Evolutionary conservation across 2,888 invertebrate species (phyloP), one percentile per base, ranked within the genome.

Genomic region (Drosophila kuntzei): DNA sequence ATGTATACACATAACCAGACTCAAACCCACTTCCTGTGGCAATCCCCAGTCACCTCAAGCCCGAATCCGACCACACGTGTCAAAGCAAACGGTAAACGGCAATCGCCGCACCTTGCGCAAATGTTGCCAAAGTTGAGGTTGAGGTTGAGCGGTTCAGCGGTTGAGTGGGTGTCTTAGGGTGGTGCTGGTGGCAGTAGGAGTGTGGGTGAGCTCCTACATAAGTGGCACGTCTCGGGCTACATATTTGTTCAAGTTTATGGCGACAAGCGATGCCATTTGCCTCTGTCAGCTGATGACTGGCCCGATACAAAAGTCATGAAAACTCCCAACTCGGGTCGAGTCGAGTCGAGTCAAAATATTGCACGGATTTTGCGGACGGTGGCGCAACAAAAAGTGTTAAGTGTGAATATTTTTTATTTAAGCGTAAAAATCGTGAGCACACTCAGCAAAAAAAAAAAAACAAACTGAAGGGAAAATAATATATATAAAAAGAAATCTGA

Each of bases 161-260:
- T 29, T 18, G 25, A 29, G 46, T 34, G n/a, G 11, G n/a, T 34
- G 27, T 27, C 2, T 34, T 6, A 6, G 34, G 18, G 51, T 54
- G 44, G 41, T 18, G 4, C 18, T 22, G 41, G 39, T 12, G 9
- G 22, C 32, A 18, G 3, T 41, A 51, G 34, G 25, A 41, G 39
- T 11, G 12, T 46, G 32, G 12, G 11, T 20, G 20, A 37, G 9
- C 58, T 27, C 16, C 39, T 2, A 51, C 76, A 64, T 84, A 87
- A 84, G 87, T 81, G 86, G 83, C 83, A 83, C 83, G 83, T 87
- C 83, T 80, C 69, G 50, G 55, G 83, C 65, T 62, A 79, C 83
- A 83, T 86, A 83, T 83, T 83, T 83, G 83, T 88, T 70, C 88
- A 88, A 83, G 83, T 88, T 88, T 83, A 83, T 85, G 88, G 83